phyloP scores from a whole-genome alignment of 2,797 vertebrate genomes.

The Sebastes oblongus region DNA sequence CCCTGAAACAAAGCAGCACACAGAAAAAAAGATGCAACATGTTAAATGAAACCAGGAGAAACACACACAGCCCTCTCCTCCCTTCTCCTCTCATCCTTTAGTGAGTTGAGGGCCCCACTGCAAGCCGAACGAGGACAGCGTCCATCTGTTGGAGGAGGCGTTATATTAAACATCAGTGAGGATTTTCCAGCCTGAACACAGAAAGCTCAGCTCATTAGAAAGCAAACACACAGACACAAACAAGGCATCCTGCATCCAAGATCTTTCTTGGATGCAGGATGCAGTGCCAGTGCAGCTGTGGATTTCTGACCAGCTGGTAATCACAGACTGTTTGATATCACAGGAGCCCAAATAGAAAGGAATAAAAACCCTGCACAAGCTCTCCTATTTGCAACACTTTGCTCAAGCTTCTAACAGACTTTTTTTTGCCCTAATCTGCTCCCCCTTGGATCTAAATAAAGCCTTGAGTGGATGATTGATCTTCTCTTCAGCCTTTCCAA shows the following conservation, averaged over 20 bases:
- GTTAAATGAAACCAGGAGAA: not conserved
- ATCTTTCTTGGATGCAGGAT: constrained; percentile 33
- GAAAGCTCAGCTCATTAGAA: constrained; percentile 35
- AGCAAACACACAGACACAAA: constrained; percentile 38
- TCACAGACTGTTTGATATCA: constrained; percentile 7
- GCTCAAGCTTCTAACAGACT: not conserved
- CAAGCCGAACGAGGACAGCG: constrained; percentile 34
- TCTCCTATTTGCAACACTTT: not conserved
- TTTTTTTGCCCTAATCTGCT: not conserved
- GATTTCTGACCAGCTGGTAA: constrained; percentile 20
- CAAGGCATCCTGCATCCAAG: not conserved
- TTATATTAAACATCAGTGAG: constrained; percentile 6
- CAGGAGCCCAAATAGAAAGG: not conserved
- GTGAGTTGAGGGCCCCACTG: not conserved
- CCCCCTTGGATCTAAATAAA: constrained; percentile 3
- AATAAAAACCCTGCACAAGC: not conserved
- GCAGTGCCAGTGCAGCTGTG: constrained; percentile 33
- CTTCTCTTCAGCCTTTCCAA: constrained; percentile 18
- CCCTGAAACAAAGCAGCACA: constrained; percentile 80
- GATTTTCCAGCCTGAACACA: constrained; percentile 13
- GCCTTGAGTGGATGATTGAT: constrained; percentile 18
- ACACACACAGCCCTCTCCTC: not conserved
- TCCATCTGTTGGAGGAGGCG: constrained; percentile 43
- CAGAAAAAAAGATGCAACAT: not conserved
- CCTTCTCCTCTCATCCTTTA: not conserved